Evolutionary conservation across 1,140 invertebrate genomes (phyloP).

Genomic region (Drosophila mauritiana): DNA sequence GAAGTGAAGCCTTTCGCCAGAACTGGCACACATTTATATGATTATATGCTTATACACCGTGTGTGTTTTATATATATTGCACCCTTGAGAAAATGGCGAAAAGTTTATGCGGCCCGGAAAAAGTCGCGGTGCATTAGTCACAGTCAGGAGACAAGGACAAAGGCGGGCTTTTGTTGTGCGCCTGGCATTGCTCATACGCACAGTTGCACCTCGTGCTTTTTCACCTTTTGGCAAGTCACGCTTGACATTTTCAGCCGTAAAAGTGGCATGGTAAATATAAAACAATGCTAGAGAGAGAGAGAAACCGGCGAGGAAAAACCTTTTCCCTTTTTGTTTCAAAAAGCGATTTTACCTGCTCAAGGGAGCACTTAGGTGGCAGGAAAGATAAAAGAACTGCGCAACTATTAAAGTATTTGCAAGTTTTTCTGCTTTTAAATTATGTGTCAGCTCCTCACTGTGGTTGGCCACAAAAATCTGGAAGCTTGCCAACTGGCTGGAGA

Average conservation of each 20-base stretch:
- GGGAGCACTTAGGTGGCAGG: slow-evolving; percentile 9
- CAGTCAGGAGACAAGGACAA: slow-evolving; percentile 67
- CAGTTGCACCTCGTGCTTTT: slow-evolving; percentile 56
- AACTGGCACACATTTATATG: slow-evolving; percentile 32
- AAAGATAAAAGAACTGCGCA: slow-evolving; percentile 21
- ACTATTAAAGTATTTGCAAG: slow-evolving; percentile 25
- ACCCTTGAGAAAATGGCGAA: slow-evolving; percentile 58
- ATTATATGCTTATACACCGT: slow-evolving; percentile 8
- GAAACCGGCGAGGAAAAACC: slow-evolving; percentile 25
- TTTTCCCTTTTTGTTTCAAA: slow-evolving; percentile 2
- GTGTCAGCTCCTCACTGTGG: slow-evolving; percentile 19
- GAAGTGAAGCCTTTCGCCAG: slow-evolving; percentile 4
- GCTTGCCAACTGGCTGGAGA: slow-evolving; percentile 20
- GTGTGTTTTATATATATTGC: slow-evolving; percentile 35
- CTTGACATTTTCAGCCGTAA: slow-evolving; percentile 59
- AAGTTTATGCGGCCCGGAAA: slow-evolving; percentile 44
- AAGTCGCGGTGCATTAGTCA: slow-evolving; percentile 71
- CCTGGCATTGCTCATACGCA: slow-evolving; percentile 68
- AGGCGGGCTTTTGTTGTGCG: slow-evolving; percentile 30
- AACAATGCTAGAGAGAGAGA: slow-evolving; percentile 30
- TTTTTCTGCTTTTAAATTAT: slow-evolving; percentile 30
- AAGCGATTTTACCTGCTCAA: slow-evolving; percentile 22
- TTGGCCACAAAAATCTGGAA: slow-evolving; percentile 7
- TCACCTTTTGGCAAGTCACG: slow-evolving; percentile 48
- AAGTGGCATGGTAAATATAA: slow-evolving; percentile 49